Conservation (phyloP, 2,888 invertebrate species). For the Piscicola geometra region DNA sequence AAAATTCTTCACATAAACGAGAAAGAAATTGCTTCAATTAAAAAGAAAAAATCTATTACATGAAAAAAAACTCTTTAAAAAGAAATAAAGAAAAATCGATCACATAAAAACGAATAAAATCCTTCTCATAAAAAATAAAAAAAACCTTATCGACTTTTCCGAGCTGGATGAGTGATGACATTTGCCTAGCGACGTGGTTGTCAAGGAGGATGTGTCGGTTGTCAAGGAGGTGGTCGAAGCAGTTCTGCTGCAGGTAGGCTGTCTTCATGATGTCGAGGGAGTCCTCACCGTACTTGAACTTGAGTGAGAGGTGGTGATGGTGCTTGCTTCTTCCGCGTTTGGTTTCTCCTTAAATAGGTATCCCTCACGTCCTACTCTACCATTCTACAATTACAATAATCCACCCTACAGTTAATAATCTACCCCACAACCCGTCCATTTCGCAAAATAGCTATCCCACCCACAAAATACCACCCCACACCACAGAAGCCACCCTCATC, state of each 20-base stretch:
- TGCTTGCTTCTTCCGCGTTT: too few species aligned
- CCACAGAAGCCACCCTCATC: background rate
- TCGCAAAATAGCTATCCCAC: too few species aligned
- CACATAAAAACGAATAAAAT: too few species aligned
- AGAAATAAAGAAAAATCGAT: background rate
- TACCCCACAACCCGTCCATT: too few species aligned
- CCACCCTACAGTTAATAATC: too few species aligned
- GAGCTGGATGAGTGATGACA: background rate
- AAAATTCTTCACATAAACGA: background rate
- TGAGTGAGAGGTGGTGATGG: slow-evolving; percentile 28
- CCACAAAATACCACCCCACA: too few species aligned
- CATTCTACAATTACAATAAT: too few species aligned
- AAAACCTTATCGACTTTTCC: slow-evolving; percentile 3
- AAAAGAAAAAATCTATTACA: too few species aligned
- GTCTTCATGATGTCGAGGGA: slow-evolving; percentile 75
- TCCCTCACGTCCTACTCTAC: too few species aligned
- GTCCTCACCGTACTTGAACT: slow-evolving; percentile 63
- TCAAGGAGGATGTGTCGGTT: slow-evolving; percentile 59
- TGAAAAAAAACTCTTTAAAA: background rate
- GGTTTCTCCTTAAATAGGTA: too few species aligned
- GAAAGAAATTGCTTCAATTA: background rate
- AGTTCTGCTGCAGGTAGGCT: slow-evolving; percentile 73
- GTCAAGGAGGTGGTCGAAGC: slow-evolving; percentile 74
- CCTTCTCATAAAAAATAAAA: too few species aligned
- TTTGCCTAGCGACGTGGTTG: slow-evolving; percentile 1